phyloP scores from a whole-genome alignment of 92 coral and sea anemone genomes.

The Palythoa grandis region DNA sequence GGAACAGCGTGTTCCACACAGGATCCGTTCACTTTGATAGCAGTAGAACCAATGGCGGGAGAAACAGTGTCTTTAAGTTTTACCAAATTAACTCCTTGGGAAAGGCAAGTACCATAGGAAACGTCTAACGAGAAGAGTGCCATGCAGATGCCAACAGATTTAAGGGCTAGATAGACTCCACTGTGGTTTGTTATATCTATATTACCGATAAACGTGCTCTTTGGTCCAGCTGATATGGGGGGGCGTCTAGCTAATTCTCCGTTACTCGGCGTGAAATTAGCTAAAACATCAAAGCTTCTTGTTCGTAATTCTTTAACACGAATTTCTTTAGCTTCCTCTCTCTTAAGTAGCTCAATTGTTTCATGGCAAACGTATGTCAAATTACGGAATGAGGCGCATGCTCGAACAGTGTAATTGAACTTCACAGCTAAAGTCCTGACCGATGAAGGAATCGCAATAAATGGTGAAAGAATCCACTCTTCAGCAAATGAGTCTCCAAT shows the following conservation, averaged over 20 bases:
- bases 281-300: neutral
- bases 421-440: conserved; percentile 3
- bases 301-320: neutral
- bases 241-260: neutral
- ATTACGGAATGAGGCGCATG: neutral
- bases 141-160: neutral
- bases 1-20: conserved; percentile 14
- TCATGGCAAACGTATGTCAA: neutral
- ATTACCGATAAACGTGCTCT: neutral
- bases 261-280: neutral
- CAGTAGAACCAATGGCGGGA: neutral
- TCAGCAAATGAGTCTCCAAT: neutral
- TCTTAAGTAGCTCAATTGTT: neutral
- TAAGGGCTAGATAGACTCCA: neutral
- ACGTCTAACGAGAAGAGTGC: conserved; percentile 13
- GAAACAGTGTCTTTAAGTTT: neutral
- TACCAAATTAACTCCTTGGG: neutral
- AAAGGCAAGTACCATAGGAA: neutral
- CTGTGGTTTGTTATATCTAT: neutral
- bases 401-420: neutral
- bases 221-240: neutral
- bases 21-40: neutral
- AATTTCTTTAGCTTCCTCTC: neutral
- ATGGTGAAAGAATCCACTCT: neutral
- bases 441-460: neutral